Evolutionary conservation across 2,797 vertebrate species (phyloP), one percentile per base, ranked within the genome.

Genomic region (Sebastes taczanowskii): DNA sequence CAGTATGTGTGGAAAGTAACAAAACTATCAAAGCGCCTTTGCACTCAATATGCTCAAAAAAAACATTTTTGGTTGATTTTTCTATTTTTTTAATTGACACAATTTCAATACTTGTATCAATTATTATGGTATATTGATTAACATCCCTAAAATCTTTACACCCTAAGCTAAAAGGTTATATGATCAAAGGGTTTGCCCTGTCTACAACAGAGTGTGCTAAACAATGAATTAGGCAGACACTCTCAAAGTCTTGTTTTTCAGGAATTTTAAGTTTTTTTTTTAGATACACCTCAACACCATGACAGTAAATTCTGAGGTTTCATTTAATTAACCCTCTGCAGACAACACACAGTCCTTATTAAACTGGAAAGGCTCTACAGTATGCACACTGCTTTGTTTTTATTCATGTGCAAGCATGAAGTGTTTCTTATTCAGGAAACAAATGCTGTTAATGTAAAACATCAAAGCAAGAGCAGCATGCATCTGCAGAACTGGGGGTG

Each of bases 391-490:
- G 27, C 9, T 69, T 63, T 60, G 29, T 82, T 71, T 69, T 49
- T 69, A 23, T 60, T 68, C 14, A 65, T 32, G 27, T 72, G 38
- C 4, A 25, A 67, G 3, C 27, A 73, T 35, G 11, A 73, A 58
- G 49, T 49, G 71, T 84, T 75, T 83, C 20, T 76, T 58, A 61
- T 81, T 77, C 35, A 65, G 34, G 62, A 84, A 87, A 81, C 53
- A 81, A 85, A 69, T 67, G 72, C n/a, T 76, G 27, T 82, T 84
- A 79, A 81, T 74, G 56, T 77, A 18, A 77, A 87, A 86, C 68
- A 83, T 77, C 83, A 89, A 82, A 87, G 79, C 46, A 68, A 52
- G 10, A 85, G 22, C 76, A 85, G 81, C 80, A 77, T 76, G 81
- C 62, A 68, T 62, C 81, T 76, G 62, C 7, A 67, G 73, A 80